Percentiles rank a stretch among this genome's conserved stretches.
These are phyloP conservation scores for Grammomys surdaster DNA, from an alignment of 2,113 vertebrate species.

Conservation along the genomic window DNA sequence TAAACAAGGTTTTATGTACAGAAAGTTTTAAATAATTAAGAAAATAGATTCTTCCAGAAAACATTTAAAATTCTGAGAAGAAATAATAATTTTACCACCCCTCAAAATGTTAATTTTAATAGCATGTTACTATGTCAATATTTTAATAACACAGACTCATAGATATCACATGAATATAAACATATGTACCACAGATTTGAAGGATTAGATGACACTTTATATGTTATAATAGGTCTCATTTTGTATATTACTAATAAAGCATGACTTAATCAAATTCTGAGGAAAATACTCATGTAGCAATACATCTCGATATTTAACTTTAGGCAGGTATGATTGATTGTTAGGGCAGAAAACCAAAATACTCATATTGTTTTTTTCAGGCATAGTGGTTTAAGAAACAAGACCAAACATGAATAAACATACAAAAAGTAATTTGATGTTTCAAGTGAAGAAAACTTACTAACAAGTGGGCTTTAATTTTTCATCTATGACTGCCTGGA, in stretches of 20 bases:
- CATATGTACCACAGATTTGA: not conserved
- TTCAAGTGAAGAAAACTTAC: not conserved
- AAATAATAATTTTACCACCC: not conserved
- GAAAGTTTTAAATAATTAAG: not conserved
- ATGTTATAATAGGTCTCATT: not conserved
- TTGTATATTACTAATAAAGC: not conserved
- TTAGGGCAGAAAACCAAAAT: not conserved
- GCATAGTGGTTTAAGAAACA: not conserved
- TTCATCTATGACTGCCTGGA: not conserved
- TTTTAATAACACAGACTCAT: not conserved
- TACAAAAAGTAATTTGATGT: not conserved
- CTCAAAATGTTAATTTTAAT: not conserved
- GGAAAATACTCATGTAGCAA: not conserved
- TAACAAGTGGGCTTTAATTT: not conserved
- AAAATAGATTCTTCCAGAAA: constrained; percentile 21
- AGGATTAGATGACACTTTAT: not conserved
- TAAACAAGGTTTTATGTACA: constrained; percentile 1
- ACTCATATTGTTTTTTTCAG: not conserved
- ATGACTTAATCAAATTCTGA: not conserved
- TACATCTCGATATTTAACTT: not conserved
- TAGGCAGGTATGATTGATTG: not conserved
- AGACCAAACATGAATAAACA: not conserved
- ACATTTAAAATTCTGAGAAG: not conserved
- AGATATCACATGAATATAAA: not conserved
- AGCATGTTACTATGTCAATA: not conserved